Percentiles rank a stretch among this genome's conserved stretches.
These are phyloP conservation scores for Nemotelus pantherinus DNA, from an alignment of 2,888 invertebrate genomes.

Conservation along the genomic window DNA sequence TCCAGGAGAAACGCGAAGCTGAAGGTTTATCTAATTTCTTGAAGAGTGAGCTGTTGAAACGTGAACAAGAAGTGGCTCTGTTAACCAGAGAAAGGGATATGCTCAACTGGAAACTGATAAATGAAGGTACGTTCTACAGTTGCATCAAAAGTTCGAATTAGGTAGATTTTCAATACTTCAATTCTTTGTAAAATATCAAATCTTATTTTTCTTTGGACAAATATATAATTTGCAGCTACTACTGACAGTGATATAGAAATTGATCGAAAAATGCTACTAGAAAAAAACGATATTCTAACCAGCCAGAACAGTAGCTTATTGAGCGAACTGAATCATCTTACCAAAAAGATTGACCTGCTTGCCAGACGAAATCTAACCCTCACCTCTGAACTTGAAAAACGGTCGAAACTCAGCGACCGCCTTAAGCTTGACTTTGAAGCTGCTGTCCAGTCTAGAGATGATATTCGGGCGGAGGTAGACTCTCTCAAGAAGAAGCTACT, in stretches of 20 bases:
- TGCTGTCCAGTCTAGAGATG: constrained; percentile 5
- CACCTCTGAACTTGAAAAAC: background rate
- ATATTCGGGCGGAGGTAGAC: background rate
- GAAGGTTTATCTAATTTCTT: background rate
- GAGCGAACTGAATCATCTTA: constrained; percentile 2
- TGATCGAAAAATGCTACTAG: background rate
- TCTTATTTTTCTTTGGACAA: background rate
- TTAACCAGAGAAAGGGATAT: constrained; percentile 15
- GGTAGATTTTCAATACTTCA: background rate
- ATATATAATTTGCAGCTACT: background rate
- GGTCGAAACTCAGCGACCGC: background rate
- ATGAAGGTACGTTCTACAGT: constrained; percentile 9
- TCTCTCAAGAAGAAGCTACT: background rate
- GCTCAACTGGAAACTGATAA: constrained; percentile 20
- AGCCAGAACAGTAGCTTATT: background rate
- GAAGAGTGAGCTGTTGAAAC: constrained; percentile 6
- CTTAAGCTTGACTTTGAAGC: constrained; percentile 2
- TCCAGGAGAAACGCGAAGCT: background rate
- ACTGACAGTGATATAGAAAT: background rate
- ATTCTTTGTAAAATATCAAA: background rate
- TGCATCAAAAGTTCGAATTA: background rate
- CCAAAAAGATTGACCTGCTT: constrained; percentile 2
- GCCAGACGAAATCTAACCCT: background rate
- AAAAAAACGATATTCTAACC: background rate
- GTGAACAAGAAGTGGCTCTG: constrained; percentile 7